These are phyloP conservation scores for Athene cunicularia DNA, from an alignment of 2,113 vertebrate genomes.

Conservation along the genomic window DNA sequence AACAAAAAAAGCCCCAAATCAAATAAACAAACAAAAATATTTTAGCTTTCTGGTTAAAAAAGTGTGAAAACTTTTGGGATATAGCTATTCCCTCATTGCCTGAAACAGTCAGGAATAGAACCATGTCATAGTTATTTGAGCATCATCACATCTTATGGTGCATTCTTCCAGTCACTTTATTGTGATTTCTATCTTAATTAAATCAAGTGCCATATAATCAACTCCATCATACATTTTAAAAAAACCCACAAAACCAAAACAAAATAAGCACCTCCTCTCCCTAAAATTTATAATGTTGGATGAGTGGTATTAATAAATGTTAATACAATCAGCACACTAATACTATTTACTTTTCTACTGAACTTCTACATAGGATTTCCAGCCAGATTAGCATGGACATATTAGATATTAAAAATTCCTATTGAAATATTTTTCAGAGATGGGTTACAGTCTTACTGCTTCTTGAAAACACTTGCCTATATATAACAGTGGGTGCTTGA, in stretches of 20 bases:
- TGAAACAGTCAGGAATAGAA: background rate
- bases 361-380: background rate
- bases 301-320: background rate
- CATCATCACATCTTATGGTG: background rate
- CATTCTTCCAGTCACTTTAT: background rate
- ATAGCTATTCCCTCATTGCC: background rate
- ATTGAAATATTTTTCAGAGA: background rate
- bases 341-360: background rate
- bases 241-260: rapidly evolving
- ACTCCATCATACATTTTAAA: background rate
- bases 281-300: background rate
- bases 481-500: background rate
- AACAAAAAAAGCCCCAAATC: background rate
- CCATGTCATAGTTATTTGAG: background rate
- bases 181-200: background rate
- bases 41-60: background rate
- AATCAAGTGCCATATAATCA: background rate
- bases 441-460: background rate
- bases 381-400: background rate
- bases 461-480: background rate
- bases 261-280: background rate
- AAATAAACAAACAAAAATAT: background rate
- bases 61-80: background rate
- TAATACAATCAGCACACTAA: background rate
- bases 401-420: background rate